phyloP scores from a whole-genome alignment of 2,797 vertebrate genomes.

The Sylvia borin region DNA sequence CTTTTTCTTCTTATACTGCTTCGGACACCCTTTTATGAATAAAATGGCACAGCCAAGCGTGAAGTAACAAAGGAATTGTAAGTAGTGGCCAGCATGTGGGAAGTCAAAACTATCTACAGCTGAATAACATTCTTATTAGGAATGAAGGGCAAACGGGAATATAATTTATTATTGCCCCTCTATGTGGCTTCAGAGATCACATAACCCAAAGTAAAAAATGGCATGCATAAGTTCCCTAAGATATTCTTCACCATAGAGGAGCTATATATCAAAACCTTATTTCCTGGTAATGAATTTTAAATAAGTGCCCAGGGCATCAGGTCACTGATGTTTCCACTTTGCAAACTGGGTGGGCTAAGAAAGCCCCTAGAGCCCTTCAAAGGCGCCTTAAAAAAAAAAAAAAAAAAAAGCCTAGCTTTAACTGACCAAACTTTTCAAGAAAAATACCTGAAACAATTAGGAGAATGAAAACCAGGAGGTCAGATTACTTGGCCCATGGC shows the following conservation, averaged over 20 bases:
- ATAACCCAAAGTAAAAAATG: constrained; percentile 43
- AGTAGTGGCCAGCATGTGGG: constrained; percentile 1
- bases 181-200: constrained; percentile 39
- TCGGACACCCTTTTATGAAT: not conserved
- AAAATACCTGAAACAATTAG: constrained; percentile 79
- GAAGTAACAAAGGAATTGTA: constrained; percentile 36
- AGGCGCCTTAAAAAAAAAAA: constrained; percentile 72
- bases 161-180: constrained; percentile 47
- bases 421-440: constrained; percentile 73
- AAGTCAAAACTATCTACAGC: constrained; percentile 32
- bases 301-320: constrained; percentile 64
- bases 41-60: not conserved
- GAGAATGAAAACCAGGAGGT: constrained; percentile 77
- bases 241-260: constrained; percentile 52
- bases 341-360: constrained; percentile 76
- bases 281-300: constrained; percentile 76
- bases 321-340: constrained; percentile 77
- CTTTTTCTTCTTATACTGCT: not conserved
- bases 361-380: constrained; percentile 75
- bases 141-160: constrained; percentile 44
- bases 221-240: constrained; percentile 45
- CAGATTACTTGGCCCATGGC: constrained; percentile 74
- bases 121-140: constrained; percentile 37
- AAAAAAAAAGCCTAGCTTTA: constrained; percentile 51
- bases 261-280: constrained; percentile 71